These are phyloP conservation scores for Thinocorus orbignyianus DNA, from an alignment of 2,113 vertebrate species.

Conservation along the genomic window DNA sequence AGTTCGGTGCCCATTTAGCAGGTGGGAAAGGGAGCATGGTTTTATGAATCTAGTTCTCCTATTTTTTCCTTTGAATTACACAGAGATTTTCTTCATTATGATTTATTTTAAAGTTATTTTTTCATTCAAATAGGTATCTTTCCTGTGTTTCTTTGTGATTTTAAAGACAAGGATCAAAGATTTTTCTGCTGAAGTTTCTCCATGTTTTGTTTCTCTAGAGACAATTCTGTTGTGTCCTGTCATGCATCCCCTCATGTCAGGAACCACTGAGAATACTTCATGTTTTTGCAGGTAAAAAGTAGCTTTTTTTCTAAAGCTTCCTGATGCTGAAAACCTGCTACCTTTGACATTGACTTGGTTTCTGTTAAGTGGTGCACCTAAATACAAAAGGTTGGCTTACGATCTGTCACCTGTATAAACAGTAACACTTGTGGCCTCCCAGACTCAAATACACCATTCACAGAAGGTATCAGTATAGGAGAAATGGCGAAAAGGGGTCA, in stretches of 20 bases:
- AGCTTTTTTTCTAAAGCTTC: background rate
- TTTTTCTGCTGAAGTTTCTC: background rate
- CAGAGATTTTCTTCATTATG: background rate
- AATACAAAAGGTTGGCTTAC: background rate
- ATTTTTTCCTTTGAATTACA: background rate
- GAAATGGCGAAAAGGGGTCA: background rate
- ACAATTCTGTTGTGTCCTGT: rapidly evolving
- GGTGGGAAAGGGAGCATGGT: background rate
- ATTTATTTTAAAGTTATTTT: background rate
- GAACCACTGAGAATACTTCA: background rate
- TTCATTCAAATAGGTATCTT: background rate
- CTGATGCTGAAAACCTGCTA: background rate
- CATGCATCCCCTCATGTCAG: background rate
- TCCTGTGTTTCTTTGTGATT: background rate
- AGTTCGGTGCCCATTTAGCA: background rate
- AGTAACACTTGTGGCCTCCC: background rate
- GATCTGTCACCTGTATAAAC: background rate
- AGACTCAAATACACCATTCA: background rate
- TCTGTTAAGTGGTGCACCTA: background rate
- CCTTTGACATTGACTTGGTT: background rate
- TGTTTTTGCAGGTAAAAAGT: background rate
- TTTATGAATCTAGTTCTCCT: background rate
- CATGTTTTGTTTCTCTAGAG: background rate
- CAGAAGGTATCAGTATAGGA: background rate
- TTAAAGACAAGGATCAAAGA: background rate